Conservation (phyloP, 2,113 vertebrate species). For the Hippocampus barbouri region DNA sequence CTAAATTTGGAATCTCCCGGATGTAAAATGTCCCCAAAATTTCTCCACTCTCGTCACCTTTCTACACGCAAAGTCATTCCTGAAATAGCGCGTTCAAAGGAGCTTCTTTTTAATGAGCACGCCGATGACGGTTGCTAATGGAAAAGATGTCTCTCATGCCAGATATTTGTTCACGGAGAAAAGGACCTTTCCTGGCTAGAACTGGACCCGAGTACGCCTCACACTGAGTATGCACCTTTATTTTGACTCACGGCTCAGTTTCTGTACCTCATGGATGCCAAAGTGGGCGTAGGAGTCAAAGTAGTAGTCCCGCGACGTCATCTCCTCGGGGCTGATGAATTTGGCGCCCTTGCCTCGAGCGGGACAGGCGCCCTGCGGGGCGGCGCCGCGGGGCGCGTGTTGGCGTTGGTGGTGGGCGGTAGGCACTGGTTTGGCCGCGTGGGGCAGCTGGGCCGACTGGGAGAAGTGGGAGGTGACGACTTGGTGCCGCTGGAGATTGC, state of each 20-base stretch:
- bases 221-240: too few species aligned
- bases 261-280: constrained; percentile 93
- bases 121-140: not conserved
- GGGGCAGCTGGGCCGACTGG: constrained; percentile 79
- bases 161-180: not conserved
- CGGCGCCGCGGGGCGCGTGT: constrained; percentile 72
- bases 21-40: constrained; percentile 30
- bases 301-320: constrained; percentile 97
- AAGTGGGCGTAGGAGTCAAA: constrained; percentile 98
- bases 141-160: constrained; percentile 10
- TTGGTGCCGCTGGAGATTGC: constrained; percentile 49
- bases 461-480: constrained; percentile 71
- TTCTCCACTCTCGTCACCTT: constrained; percentile 16
- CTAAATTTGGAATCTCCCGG: constrained; percentile 56
- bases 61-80: not conserved
- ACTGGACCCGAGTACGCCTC: not conserved
- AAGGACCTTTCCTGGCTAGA: not conserved
- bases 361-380: constrained; percentile 78
- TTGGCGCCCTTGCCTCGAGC: constrained; percentile 89
- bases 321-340: constrained; percentile 91
- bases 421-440: constrained; percentile 80
- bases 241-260: too few species aligned
- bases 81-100: not conserved
- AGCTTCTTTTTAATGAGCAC: not conserved
- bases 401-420: constrained; percentile 62